Conservation (phyloP, 2,888 invertebrate genomes). For the Mesorhabditis sp. region DNA sequence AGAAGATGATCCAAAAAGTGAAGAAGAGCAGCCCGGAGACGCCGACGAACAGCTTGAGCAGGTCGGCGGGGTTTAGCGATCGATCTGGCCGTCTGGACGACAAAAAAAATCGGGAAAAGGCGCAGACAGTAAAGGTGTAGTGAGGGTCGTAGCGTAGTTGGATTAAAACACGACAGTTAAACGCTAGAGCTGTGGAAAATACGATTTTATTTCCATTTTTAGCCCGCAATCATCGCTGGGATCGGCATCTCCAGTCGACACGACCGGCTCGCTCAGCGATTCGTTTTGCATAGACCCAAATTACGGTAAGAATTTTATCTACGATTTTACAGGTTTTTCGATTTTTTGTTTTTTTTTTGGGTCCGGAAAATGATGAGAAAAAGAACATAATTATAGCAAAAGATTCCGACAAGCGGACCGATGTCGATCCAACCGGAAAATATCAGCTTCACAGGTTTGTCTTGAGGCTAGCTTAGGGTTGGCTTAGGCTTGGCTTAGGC, state of each 20-base stretch:
- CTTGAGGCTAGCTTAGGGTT: background rate
- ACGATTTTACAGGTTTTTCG: no score
- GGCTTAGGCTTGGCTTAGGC: background rate
- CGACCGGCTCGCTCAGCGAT: slow-evolving; percentile 44
- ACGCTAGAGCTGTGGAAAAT: no score
- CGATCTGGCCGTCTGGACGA: no score
- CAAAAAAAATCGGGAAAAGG: no score
- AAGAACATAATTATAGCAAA: background rate
- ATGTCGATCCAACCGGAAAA: background rate
- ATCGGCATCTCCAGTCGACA: slow-evolving; percentile 31
- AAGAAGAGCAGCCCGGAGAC: no score
- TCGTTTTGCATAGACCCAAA: slow-evolving; percentile 39
- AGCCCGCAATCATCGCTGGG: slow-evolving; percentile 23
- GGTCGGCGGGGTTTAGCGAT: no score
- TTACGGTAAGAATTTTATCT: background rate
- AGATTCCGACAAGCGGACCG: background rate
- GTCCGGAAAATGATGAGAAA: background rate
- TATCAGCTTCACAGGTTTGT: background rate
- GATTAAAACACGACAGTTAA: no score
- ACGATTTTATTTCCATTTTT: background rate
- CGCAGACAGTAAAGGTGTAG: no score
- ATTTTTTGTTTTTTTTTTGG: no score
- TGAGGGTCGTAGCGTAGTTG: no score
- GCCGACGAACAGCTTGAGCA: no score
- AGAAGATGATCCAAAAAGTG: no score